Conservation (phyloP, 2,888 invertebrate genomes). For the Agrotis puta region DNA sequence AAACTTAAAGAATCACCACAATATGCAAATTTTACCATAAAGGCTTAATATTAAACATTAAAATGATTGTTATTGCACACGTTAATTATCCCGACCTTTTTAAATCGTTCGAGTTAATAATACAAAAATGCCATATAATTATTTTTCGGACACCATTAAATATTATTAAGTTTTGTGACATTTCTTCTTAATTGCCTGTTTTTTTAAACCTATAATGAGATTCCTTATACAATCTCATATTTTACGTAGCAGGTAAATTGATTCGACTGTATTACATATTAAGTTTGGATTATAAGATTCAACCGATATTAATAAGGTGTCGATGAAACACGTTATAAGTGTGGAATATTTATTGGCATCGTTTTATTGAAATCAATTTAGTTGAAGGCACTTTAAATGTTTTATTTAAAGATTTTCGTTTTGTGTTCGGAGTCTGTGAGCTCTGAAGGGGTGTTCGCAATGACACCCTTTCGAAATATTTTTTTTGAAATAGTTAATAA, state of each 20-base stretch:
- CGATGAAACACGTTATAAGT: constrained; percentile 49
- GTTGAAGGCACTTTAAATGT: constrained; percentile 26
- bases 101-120: constrained; percentile 79
- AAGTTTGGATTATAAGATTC: constrained; percentile 57
- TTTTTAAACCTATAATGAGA: constrained; percentile 71
- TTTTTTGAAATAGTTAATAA: constrained; percentile 15
- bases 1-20: constrained; percentile 74
- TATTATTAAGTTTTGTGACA: constrained; percentile 75
- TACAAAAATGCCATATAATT: constrained; percentile 81
- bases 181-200: constrained; percentile 73
- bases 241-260: constrained; percentile 62
- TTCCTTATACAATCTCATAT: constrained; percentile 69
- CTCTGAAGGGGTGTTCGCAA: constrained; percentile 12
- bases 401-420: constrained; percentile 33
- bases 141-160: constrained; percentile 79
- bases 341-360: constrained; percentile 53
- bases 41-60: constrained; percentile 79
- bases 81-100: constrained; percentile 88
- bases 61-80: constrained; percentile 81
- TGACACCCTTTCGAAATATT: constrained; percentile 34
- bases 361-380: constrained; percentile 55
- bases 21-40: constrained; percentile 80
- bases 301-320: constrained; percentile 58
- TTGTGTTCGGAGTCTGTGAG: background rate
- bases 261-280: constrained; percentile 60